Conservation (phyloP, 2,113 vertebrate genomes). For the Daubentonia madagascariensis region DNA sequence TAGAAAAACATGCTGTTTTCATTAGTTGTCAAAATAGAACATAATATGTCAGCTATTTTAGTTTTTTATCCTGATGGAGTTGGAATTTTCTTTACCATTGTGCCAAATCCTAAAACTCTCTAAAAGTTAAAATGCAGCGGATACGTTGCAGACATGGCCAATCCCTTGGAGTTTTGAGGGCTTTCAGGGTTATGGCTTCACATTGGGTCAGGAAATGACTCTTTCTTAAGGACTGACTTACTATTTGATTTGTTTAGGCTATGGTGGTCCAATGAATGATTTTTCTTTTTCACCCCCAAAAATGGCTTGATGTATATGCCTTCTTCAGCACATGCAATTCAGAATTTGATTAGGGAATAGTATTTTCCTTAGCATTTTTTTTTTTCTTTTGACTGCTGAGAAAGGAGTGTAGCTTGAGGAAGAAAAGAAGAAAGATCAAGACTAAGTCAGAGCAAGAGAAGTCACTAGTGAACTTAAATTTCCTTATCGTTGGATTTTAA, state of each 20-base stretch:
- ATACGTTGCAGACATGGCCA: background rate
- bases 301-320: background rate
- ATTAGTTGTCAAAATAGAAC: background rate
- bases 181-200: background rate
- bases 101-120: background rate
- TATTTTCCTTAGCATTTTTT: background rate
- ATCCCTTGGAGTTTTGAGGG: background rate
- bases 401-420: background rate
- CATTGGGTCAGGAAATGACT: background rate
- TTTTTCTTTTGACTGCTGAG: background rate
- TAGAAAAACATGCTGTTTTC: background rate
- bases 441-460: background rate
- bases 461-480: background rate
- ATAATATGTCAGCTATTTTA: background rate
- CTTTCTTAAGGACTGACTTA: background rate
- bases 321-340: background rate
- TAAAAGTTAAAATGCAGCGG: background rate
- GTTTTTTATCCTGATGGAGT: background rate
- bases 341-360: background rate
- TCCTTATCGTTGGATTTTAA: background rate
- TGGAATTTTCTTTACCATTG: background rate
- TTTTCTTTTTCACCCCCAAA: background rate
- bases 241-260: background rate
- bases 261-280: background rate
- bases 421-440: background rate